These are phyloP conservation scores for Mastomys natalensis DNA, from an alignment of 2,113 vertebrate genomes.

Conservation along the genomic window DNA sequence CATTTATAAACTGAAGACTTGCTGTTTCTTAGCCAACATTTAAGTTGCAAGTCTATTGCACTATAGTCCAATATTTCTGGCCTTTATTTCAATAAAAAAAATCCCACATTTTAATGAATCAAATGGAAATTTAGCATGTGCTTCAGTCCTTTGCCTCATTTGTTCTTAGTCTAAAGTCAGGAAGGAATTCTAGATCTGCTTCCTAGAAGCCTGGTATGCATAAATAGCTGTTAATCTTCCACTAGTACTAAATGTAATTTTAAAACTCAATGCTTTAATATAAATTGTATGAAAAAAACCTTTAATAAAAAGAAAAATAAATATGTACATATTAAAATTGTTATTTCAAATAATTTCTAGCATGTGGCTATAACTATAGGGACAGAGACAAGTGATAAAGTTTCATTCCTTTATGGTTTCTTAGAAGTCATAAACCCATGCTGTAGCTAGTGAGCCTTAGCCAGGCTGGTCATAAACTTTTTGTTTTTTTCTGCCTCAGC, in stretches of 20 bases:
- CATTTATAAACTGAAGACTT: conserved; percentile 17
- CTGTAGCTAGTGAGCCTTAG: no score
- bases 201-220: not conserved
- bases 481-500: not conserved
- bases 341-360: not conserved
- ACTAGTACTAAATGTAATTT: not conserved
- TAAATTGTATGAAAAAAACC: not conserved
- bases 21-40: not conserved
- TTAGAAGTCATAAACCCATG: not conserved
- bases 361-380: not conserved
- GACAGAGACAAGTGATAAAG: not conserved
- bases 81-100: conserved; percentile 43
- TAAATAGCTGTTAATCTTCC: not conserved
- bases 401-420: rapidly evolving
- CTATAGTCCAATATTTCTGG: not conserved
- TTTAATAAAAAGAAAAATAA: not conserved
- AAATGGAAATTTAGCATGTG: not conserved
- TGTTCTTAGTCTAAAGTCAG: not conserved
- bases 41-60: not conserved
- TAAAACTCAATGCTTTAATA: conserved; percentile 9
- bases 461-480: not conserved
- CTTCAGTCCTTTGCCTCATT: not conserved
- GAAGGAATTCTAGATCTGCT: not conserved
- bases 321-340: not conserved
- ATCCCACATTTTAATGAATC: conserved; percentile 33